These are phyloP conservation scores for Cephalotes varians DNA, from an alignment of 2,888 invertebrate genomes.

Conservation along the genomic window DNA sequence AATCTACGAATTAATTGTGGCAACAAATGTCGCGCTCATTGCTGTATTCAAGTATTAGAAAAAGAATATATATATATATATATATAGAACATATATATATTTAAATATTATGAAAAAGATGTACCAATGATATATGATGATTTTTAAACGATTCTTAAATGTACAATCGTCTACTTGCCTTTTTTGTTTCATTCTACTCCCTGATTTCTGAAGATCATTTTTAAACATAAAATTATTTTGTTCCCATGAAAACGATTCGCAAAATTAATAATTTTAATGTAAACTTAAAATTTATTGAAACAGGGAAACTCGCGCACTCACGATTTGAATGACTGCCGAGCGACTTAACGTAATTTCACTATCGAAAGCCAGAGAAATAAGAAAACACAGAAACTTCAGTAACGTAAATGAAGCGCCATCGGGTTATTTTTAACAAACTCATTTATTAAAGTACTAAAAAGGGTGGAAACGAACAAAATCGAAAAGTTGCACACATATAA, in stretches of 20 bases:
- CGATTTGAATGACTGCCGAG: not conserved
- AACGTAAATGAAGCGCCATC: slow-evolving; percentile 44
- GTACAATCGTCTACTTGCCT: not conserved
- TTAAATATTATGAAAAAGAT: not conserved
- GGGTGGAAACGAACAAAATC: slow-evolving; percentile 73
- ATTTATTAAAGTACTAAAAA: slow-evolving; percentile 81
- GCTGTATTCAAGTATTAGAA: not conserved
- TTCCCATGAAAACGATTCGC: not conserved
- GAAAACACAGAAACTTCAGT: not conserved
- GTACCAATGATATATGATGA: not conserved
- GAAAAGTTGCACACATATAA: slow-evolving; percentile 78
- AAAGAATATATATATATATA: too few species aligned
- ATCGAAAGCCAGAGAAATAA: not conserved
- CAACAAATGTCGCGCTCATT: not conserved
- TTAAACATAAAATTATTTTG: not conserved
- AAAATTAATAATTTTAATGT: not conserved
- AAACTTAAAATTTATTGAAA: slow-evolving; percentile 3
- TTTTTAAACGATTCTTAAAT: not conserved
- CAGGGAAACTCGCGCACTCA: not conserved
- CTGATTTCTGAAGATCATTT: not conserved
- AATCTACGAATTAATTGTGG: not conserved
- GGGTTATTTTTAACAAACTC: slow-evolving; percentile 77
- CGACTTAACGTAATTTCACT: not conserved
- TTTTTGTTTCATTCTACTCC: not conserved
- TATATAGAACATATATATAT: too few species aligned